These are phyloP conservation scores for Conchocele bisecta DNA, from an alignment of 2,888 invertebrate species.

Conservation along the genomic window DNA sequence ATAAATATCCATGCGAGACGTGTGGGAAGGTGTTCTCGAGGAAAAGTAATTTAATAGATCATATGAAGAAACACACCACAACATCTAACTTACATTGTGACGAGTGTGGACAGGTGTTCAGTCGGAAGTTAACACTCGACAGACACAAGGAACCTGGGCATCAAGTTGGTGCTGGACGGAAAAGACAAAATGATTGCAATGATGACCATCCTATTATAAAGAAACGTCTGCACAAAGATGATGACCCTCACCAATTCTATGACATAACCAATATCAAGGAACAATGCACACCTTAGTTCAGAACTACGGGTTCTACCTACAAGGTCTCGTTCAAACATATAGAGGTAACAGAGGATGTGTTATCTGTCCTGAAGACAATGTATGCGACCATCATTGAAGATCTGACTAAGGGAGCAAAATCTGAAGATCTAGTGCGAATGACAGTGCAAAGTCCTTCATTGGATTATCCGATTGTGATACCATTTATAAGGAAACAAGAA, in stretches of 20 bases:
- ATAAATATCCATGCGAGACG: neutral
- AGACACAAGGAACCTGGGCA: neutral
- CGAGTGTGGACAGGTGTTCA: conserved; percentile 2
- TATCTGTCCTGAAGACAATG: neutral
- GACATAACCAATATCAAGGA: neutral
- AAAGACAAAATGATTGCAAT: too few relatives aligned
- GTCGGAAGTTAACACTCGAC: neutral
- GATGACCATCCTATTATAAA: neutral
- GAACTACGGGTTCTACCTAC: neutral
- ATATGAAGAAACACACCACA: conserved; percentile 8
- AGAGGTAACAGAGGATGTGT: neutral
- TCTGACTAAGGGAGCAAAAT: neutral
- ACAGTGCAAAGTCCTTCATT: conserved; percentile 22
- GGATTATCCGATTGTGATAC: conserved; percentile 18
- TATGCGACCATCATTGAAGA: neutral
- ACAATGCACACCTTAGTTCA: neutral
- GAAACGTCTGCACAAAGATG: neutral
- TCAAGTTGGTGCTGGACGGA: neutral
- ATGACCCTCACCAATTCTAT: neutral
- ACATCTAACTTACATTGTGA: conserved; percentile 10
- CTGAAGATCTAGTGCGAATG: conserved; percentile 18
- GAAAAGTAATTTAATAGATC: conserved; percentile 10
- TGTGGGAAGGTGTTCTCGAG: conserved; percentile 18
- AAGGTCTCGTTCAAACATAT: conserved; percentile 1
- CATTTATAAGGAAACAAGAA: conserved; percentile 8